Evolutionary conservation across 2,113 vertebrate species (phyloP), one percentile per base, ranked within the genome.

Genomic region (Indri indri): DNA sequence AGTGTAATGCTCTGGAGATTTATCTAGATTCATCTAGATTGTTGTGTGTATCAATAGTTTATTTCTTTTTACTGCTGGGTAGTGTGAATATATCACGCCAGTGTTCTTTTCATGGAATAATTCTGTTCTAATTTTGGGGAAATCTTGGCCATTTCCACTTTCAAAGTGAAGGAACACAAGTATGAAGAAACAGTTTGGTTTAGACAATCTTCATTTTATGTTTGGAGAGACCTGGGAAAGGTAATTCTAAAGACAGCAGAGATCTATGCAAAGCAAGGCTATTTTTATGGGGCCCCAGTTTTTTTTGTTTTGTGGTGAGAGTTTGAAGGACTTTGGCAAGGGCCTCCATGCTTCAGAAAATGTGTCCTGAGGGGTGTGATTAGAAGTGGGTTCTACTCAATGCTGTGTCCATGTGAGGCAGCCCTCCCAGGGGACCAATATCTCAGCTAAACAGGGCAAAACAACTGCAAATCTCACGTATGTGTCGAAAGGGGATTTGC

Each of bases 401-500:
- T 27, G 32, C 47, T 5, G 0, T 12, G 14, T 52, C 6, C 52
- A 20, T 0, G 0, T 5, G 34, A 91, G 40, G 70, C 0, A 76
- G 23, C 18, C 45, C 80, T 32, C 63, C 37, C 20, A 50, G 70
- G 82, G 42, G 34, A 27, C 57, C 50, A 65, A 40, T 30, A 23
- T 71, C 11, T 80, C 8, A 45, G 86, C 68, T 76, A 91, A 82
- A 54, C 11, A 85, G 68, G 57, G 40, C 17, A 40, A 82, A 95
- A 90, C 47, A 83, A 52, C 80, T 50, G 50, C 79, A 91, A 50
- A 87, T 57, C 37, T 91, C 45, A 52, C 71, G 27, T 45, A 3
- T 18, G 25, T 76, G 45, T 93, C 93, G 95, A 81, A 8, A 90
- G 87, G 82, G 66, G 70, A 65, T 71, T 94, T 96, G 25, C 45